A percentile compares a stretch with the other conserved stretches of the same genome.
Conservation (phyloP, 2,888 invertebrate species). For the Lordiphosa fenestrarum region DNA sequence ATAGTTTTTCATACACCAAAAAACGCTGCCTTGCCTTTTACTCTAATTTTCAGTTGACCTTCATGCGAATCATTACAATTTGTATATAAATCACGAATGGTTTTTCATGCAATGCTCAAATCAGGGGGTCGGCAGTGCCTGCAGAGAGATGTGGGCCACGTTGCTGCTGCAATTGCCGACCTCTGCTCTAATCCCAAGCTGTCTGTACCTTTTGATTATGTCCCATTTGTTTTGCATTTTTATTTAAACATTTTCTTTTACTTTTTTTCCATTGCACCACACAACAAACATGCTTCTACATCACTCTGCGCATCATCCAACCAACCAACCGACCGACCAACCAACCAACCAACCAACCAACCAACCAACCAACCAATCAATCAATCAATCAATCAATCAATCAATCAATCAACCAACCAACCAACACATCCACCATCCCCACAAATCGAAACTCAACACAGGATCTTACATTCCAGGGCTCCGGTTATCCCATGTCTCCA, state of each 20-base stretch:
- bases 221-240: no score
- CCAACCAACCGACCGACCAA: conserved; percentile 13
- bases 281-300: conserved; percentile 15
- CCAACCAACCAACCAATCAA: conserved; percentile 10
- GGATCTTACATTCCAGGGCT: conserved; percentile 79
- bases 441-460: conserved; percentile 31
- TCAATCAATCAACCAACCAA: conserved; percentile 11
- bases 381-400: not conserved
- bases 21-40: conserved; percentile 67
- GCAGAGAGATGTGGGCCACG: no score
- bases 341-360: conserved; percentile 9
- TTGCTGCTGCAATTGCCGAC: no score
- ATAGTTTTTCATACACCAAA: conserved; percentile 16
- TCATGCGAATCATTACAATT: not conserved
- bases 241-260: no score
- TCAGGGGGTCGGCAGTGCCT: no score
- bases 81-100: no score
- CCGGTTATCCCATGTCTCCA: conserved; percentile 84
- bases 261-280: conserved; percentile 8
- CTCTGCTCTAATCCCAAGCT: conserved; percentile 12
- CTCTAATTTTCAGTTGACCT: conserved; percentile 24
- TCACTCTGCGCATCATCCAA: not conserved
- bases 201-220: no score
- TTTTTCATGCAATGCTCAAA: no score
- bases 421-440: conserved; percentile 12